Base-by-base conservation (phyloP, 2,888 invertebrate species). In the Crioceris asparagi region DNA sequence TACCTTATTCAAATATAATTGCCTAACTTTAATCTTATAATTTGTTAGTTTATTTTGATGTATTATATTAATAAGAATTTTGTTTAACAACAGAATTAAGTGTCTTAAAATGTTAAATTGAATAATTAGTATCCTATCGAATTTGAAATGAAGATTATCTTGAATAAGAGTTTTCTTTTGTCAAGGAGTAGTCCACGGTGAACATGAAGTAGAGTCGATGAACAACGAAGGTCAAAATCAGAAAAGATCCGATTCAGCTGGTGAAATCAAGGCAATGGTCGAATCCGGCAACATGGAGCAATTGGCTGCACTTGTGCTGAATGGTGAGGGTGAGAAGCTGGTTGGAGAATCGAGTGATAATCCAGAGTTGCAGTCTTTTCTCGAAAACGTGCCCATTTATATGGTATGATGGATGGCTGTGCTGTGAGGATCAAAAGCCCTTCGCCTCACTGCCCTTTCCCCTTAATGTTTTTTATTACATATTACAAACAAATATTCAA, bases 231-330 rank as follows among this genome's bases (percentile, higher is more conserved):
- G 68, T 15, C 65, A 60, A 21, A 62, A 62, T 10, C 61, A 72
- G 39, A 72, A 72, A 45, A 72, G 71, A 38, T 17, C 69, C 54
- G 69, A 68, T 62, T 63, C 40, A 2, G 51, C 53, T 25, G 80
- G 81, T 48, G 69, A 71, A 11, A 71, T 83, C 26, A 69, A 73
- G 38, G 70, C 72, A 46, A 68, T 84, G 48, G 74, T 85, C 35
- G 75, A 76, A 51, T 69, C 71, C 45, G 80, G 86, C 6, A 88
- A 88, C 57, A 82, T 93, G 79, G 91, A 90, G 59, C 83, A 86
- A 67, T 67, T 94, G 54, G 93, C 93, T 17, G 77, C 84, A 35
- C 68, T 93, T 52, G 90, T 94, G 10, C 68, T 94, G 15, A 85
- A 84, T 51, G 93, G 93, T 3, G 83, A 91, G 56, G 93, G 93